These are phyloP conservation scores for Alsophila aescularia DNA, from an alignment of 2,888 invertebrate genomes.

Conservation along the genomic window DNA sequence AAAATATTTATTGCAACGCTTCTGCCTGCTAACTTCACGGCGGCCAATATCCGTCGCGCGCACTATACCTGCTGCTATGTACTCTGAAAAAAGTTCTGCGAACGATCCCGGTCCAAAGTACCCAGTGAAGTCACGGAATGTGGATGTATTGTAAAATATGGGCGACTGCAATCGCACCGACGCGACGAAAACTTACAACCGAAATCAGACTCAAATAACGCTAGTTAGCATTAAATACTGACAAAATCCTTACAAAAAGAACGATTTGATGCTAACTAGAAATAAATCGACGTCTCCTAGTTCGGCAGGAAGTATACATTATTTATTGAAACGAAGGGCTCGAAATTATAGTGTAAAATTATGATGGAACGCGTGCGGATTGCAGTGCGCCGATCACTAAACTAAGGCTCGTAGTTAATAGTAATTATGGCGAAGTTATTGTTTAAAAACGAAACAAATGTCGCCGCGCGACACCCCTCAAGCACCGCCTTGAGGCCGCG, in stretches of 20 bases:
- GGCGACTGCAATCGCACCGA: background rate
- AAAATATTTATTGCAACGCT: too few relatives aligned
- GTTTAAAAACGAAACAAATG: background rate
- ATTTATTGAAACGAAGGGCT: background rate
- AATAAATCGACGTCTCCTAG: too few relatives aligned
- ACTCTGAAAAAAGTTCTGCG: too few relatives aligned
- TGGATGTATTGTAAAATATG: background rate
- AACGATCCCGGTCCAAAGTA: background rate
- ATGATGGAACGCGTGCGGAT: background rate
- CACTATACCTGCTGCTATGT: too few relatives aligned
- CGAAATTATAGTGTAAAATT: background rate
- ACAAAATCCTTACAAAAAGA: too few relatives aligned
- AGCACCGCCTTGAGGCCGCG: constrained; percentile 12
- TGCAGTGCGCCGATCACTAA: constrained; percentile 2
- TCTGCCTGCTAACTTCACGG: too few relatives aligned
- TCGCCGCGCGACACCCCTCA: constrained; percentile 20
- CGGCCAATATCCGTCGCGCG: too few relatives aligned
- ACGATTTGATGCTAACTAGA: too few relatives aligned
- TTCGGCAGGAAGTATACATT: too few relatives aligned
- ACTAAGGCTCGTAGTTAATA: constrained; percentile 11
- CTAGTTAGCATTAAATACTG: too few relatives aligned
- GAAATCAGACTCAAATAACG: too few relatives aligned
- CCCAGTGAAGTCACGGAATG: background rate
- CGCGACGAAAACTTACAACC: too few relatives aligned
- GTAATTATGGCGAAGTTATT: constrained; percentile 1